Evolutionary conservation across 2,888 invertebrate species (phyloP).

Genomic region (Reticulitermes lucifugus): DNA sequence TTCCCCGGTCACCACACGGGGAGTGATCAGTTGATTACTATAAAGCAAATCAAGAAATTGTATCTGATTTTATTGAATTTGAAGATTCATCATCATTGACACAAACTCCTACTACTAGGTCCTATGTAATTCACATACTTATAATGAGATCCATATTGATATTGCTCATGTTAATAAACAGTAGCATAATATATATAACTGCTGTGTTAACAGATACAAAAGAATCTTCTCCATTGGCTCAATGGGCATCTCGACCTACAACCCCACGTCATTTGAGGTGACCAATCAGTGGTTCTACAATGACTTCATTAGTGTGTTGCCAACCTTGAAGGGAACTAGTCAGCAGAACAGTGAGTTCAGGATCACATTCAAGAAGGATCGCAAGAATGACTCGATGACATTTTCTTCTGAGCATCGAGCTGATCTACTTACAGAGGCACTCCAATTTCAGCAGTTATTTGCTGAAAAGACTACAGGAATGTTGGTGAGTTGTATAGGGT

Average conservation of each 20-base stretch:
- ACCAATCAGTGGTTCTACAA: conserved; percentile 94
- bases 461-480: conserved; percentile 84
- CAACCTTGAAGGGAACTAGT: conserved; percentile 64
- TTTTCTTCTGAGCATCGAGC: conserved; percentile 96
- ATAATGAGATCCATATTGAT: too few relatives aligned
- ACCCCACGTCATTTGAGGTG: conserved; percentile 87
- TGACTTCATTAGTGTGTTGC: conserved; percentile 80
- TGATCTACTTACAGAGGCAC: conserved; percentile 91
- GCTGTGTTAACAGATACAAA: conserved; percentile 77
- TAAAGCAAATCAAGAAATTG: too few relatives aligned
- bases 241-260: conserved; percentile 96
- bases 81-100: too few relatives aligned
- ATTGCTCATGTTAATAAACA: too few relatives aligned
- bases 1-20: too few relatives aligned
- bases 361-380: conserved; percentile 88
- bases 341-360: conserved; percentile 77
- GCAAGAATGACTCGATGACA: conserved; percentile 93
- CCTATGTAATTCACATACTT: too few relatives aligned
- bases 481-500: conserved; percentile 66
- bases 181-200: too few relatives aligned
- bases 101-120: too few relatives aligned
- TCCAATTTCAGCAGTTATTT: conserved; percentile 83
- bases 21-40: too few relatives aligned
- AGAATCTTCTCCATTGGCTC: conserved; percentile 97
- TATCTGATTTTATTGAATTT: too few relatives aligned